These are phyloP conservation scores for Setipinna tenuifilis DNA, from an alignment of 2,797 vertebrate genomes.

Conservation along the genomic window DNA sequence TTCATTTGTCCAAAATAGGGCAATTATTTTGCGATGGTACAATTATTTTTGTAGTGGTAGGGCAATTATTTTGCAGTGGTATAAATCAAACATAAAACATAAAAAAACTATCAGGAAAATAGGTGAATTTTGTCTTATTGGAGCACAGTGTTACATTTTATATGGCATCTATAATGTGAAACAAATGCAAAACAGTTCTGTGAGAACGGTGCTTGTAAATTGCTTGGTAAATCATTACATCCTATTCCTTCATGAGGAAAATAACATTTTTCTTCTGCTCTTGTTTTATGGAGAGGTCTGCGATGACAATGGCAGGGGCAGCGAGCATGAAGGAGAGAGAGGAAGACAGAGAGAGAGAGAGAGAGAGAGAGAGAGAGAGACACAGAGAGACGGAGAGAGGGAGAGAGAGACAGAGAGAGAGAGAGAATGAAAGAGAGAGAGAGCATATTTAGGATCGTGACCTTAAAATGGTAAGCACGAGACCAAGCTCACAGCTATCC, in stretches of 20 bases:
- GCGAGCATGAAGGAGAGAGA: not conserved
- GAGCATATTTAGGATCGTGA: not conserved
- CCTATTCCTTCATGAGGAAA: not conserved
- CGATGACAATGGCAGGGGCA: not conserved
- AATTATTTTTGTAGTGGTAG: no score
- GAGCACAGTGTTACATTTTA: no score
- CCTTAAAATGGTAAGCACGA: conserved; percentile 20
- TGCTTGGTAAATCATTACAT: not conserved
- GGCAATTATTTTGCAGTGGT: no score
- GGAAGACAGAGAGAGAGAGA: not conserved
- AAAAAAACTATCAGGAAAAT: no score
- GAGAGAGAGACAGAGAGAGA: conserved; percentile 1
- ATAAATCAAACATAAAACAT: no score
- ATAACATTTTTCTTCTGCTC: not conserved
- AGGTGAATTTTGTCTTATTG: no score
- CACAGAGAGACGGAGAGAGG: not conserved
- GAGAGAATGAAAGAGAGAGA: not conserved
- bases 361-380: not conserved
- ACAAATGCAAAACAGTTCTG: not conserved
- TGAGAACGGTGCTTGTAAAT: not conserved
- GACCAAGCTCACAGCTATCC: not conserved
- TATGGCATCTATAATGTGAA: not conserved
- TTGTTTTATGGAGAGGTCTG: not conserved
- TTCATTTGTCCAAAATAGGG: no score
- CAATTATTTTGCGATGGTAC: no score